A percentile compares a stretch with the other conserved stretches of the same genome.
Evolutionary conservation across 2,113 vertebrate genomes (phyloP).

Genomic region (Scomber scombrus): DNA sequence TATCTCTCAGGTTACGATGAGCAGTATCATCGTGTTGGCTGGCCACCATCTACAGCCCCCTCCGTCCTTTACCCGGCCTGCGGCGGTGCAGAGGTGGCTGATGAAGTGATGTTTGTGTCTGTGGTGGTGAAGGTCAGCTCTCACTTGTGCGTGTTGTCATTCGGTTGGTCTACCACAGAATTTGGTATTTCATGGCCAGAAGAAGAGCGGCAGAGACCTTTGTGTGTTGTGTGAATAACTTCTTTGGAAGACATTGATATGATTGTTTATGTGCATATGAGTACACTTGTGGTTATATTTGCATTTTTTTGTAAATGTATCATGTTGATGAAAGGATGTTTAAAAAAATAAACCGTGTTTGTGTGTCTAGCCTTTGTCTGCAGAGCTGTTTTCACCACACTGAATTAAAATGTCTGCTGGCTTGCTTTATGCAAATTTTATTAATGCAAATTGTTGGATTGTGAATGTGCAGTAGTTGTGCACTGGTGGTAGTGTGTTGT

Average conservation of each 20-base stretch:
- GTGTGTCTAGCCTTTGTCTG: constrained; percentile 2
- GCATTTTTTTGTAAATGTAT: constrained; percentile 17
- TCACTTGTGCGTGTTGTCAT: constrained; percentile 37
- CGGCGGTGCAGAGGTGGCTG: constrained; percentile 35
- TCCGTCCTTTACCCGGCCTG: constrained; percentile 11
- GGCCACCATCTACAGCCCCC: not conserved
- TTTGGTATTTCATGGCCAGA: constrained; percentile 33
- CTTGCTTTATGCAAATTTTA: not conserved
- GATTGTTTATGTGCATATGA: not conserved
- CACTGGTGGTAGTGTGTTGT: not conserved
- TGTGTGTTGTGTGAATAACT: not conserved
- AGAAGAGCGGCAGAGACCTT: constrained; percentile 15
- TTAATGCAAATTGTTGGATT: not conserved
- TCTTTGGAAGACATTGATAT: not conserved
- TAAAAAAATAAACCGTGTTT: too few species aligned
- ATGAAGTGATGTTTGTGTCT: constrained; percentile 60
- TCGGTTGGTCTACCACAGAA: constrained; percentile 28
- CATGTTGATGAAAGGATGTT: not conserved
- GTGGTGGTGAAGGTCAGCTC: constrained; percentile 66
- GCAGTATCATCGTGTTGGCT: not conserved
- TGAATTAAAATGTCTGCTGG: constrained; percentile 22
- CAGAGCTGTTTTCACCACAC: constrained; percentile 1
- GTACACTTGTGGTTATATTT: not conserved
- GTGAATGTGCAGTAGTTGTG: constrained; percentile 1
- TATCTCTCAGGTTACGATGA: not conserved